Conservation (phyloP, 2,797 vertebrate genomes). For the Podarcis siculus region DNA sequence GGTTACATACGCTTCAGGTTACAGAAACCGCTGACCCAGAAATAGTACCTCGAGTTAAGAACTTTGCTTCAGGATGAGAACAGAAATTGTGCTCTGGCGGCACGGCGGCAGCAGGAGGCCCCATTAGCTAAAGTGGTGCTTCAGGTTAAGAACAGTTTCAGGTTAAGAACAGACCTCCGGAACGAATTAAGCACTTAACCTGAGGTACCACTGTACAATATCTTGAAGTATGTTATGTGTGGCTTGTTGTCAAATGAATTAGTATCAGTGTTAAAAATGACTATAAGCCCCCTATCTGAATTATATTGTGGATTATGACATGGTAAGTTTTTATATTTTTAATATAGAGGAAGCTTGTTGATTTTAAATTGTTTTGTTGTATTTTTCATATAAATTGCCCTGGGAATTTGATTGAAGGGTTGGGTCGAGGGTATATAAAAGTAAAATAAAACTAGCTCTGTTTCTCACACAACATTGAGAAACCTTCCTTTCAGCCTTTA, state of each 20-base stretch:
- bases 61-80: too few relatives aligned
- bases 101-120: too few relatives aligned
- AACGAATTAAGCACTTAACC: too few relatives aligned
- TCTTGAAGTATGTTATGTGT: neutral
- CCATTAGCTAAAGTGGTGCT: too few relatives aligned
- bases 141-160: too few relatives aligned
- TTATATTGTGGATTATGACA: neutral
- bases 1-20: too few relatives aligned
- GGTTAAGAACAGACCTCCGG: too few relatives aligned
- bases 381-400: neutral
- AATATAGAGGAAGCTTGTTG: neutral
- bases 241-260: neutral
- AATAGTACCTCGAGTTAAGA: too few relatives aligned
- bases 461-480: neutral
- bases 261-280: neutral
- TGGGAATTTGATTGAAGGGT: neutral
- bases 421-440: neutral
- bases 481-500: neutral
- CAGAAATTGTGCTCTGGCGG: too few relatives aligned
- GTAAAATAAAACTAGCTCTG: neutral
- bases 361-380: neutral
- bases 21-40: too few relatives aligned
- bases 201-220: too few relatives aligned
- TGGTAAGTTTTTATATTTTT: neutral
- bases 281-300: neutral